Evolutionary conservation across 30 jellyfish, hydroid and myxozoan genomes (phyloP).

Genomic region (Aurelia sp.): DNA sequence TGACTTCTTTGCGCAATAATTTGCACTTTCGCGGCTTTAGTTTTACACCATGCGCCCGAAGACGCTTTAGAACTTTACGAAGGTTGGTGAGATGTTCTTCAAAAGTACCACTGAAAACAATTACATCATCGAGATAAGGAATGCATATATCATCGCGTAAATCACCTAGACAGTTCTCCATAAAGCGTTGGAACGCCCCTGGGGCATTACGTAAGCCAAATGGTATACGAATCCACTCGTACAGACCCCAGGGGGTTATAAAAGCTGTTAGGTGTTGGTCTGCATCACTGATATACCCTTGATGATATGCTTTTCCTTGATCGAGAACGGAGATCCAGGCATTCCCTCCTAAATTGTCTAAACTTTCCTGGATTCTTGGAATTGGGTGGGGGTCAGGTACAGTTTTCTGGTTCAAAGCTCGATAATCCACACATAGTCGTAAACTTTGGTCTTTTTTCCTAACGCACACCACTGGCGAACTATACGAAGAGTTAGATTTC

Average conservation of each 20-base stretch:
- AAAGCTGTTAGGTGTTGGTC: slow-evolving; percentile 46
- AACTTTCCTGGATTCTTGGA: slow-evolving; percentile 28
- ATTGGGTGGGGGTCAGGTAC: slow-evolving; percentile 61
- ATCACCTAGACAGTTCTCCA: slow-evolving; percentile 51
- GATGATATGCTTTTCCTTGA: too few relatives aligned
- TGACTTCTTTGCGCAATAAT: too few relatives aligned
- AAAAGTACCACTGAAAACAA: slow-evolving; percentile 50
- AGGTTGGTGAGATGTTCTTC: slow-evolving; percentile 13
- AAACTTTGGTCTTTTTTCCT: slow-evolving; percentile 41
- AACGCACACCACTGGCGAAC: slow-evolving; percentile 58
- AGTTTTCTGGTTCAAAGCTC: slow-evolving; percentile 37
- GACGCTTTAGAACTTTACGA: slow-evolving; percentile 8
- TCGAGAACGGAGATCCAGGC: slow-evolving; percentile 52
- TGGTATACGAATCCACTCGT: slow-evolving; percentile 69
- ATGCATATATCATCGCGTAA: slow-evolving; percentile 45
- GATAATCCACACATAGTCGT: slow-evolving; percentile 51
- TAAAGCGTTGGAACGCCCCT: slow-evolving; percentile 75
- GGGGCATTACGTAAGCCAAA: slow-evolving; percentile 68
- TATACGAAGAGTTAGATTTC: slow-evolving; percentile 46
- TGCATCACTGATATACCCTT: slow-evolving; percentile 18
- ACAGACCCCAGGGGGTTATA: slow-evolving; percentile 74
- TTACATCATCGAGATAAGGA: slow-evolving; percentile 13
- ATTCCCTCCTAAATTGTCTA: slow-evolving; percentile 41
- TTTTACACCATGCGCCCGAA: slow-evolving; percentile 23
- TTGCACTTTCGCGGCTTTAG: slow-evolving; percentile 8